A percentile compares a stretch with the other conserved stretches of the same genome.
These are phyloP conservation scores for Unio delphinus DNA, from an alignment of 2,888 invertebrate species.

Conservation along the genomic window DNA sequence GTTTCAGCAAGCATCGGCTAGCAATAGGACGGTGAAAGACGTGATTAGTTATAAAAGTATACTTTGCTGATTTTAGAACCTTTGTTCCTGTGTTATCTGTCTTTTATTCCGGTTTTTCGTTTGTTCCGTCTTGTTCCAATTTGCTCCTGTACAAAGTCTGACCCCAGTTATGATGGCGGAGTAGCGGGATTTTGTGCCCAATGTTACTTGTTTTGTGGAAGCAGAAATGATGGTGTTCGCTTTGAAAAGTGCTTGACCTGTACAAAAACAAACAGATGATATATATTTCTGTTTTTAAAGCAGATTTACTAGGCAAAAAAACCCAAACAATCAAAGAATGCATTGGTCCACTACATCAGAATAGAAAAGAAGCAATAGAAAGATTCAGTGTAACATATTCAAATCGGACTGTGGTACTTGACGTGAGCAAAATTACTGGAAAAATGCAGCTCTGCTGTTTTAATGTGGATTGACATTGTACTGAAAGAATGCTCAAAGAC, in stretches of 20 bases:
- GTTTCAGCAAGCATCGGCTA: too few relatives aligned
- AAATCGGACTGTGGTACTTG: constrained; percentile 38
- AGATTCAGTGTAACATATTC: constrained; percentile 19
- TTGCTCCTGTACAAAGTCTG: too few relatives aligned
- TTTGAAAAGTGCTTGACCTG: constrained; percentile 18
- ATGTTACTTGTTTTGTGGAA: constrained; percentile 53
- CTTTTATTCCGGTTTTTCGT: too few relatives aligned
- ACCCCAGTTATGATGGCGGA: too few relatives aligned
- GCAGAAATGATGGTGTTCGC: constrained; percentile 37
- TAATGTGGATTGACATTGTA: constrained; percentile 7
- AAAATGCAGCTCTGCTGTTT: constrained; percentile 42
- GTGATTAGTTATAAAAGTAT: too few relatives aligned
- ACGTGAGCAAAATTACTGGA: constrained; percentile 43
- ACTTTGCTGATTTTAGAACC: too few relatives aligned
- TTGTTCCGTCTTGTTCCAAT: too few relatives aligned
- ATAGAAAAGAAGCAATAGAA: constrained; percentile 40
- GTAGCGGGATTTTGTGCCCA: constrained; percentile 47
- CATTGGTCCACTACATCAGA: constrained; percentile 47
- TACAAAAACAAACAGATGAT: constrained; percentile 26
- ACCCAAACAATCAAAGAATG: constrained; percentile 37
- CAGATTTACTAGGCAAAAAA: constrained; percentile 39
- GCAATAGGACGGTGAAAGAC: too few relatives aligned
- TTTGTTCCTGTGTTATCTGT: too few relatives aligned
- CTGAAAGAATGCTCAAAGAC: constrained; percentile 7
- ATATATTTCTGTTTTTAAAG: constrained; percentile 34